Base-by-base conservation (phyloP, 2,888 invertebrate species). In the Synergus itoensis region DNA sequence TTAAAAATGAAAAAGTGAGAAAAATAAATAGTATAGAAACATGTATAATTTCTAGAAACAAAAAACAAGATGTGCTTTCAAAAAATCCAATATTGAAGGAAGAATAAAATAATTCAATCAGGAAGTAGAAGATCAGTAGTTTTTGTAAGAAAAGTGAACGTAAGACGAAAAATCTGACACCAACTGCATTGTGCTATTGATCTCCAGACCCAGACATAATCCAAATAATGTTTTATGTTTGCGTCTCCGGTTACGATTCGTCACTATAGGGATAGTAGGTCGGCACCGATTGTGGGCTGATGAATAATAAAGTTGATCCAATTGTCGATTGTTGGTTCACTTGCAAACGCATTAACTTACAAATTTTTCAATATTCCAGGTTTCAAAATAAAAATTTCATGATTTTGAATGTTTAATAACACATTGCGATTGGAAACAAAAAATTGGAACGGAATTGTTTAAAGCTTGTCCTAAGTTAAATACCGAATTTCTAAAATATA, bases 241-340 rank as follows among this genome's bases (percentile, higher is more conserved):
- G 18, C n/a, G 43, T 64, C 78, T 77, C 76, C 57, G 80, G 76
- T 80, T 80, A 79, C 73, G 67, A 79, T 80, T 82, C 73, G 78
- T 82, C 77, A 78, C 65, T 53, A 36, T 36, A 64, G 63, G 36
- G 67, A 40, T 21, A 76, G 78, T 77, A 41, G 77, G 79, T 79
- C 80, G 79, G 11, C 57, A 77, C 62, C 67, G 75, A 80, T 82
- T 78, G 64, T 77, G 77, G 75, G 73, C 60, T 78, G 57, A 80
- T 78, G 77, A 78, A 80, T 79, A 78, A 80, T 79, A 64, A 77
- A 69, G 8, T 36, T 43, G 60, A 60, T 53, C n/a, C 14, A 16
- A 53, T 21, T 60, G 60, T 60, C 21, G 60, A 53, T 21, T 60
- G 60, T 60, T 12, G 60, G 21, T 12, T 28, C 28, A 3, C 3